Evolutionary conservation across 2,797 vertebrate genomes (phyloP), one percentile per base, ranked within the genome.

Genomic region (Cossypha caffra): DNA sequence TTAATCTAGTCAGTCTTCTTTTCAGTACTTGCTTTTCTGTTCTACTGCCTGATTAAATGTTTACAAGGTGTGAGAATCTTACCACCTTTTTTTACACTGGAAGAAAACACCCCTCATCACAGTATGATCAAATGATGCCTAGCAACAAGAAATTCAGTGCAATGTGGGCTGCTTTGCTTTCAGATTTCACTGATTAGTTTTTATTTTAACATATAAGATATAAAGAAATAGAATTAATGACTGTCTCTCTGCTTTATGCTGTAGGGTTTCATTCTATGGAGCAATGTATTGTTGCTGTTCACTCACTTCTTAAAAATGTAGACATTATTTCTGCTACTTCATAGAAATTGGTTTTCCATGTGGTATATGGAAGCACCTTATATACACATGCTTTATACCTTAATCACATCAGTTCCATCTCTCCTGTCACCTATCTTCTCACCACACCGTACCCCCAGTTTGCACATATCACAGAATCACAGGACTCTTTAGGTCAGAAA

Each of bases 181-280:
- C 75, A 77, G 38, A 81, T 80, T 78, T 74, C 24, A 75, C 47
- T 38, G 73, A 83, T 86, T 75, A 71, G 26, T 76, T 86, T 77
- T 95, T 88, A 84, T 79, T 95, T 95, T 90, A 78, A 73, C 23
- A 50, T 79, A 16, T 24, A 71, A 80, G 42, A 35, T 35, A 94
- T 7, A 47, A 26, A 64, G 89, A 94, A 66, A 38, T 61, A 72
- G 69, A 74, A 90, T 94, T 88, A n/a, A n/a, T 82, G 57, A 68
- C 71, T 31, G 25, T 86, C 73, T 62, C 51, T 78, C 47, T 74
- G 13, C 26, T 61, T 71, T 58, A 40, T 2, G 5, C 18, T 62
- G 26, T 55, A 71, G 47, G 42, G 16, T 33, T 67, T 79, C 7
- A 51, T 38, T 91, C 48, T 47, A 4, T 31, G 47, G 15, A 83